Conservation (phyloP, 2,888 invertebrate genomes). For the Conistra vaccinii region DNA sequence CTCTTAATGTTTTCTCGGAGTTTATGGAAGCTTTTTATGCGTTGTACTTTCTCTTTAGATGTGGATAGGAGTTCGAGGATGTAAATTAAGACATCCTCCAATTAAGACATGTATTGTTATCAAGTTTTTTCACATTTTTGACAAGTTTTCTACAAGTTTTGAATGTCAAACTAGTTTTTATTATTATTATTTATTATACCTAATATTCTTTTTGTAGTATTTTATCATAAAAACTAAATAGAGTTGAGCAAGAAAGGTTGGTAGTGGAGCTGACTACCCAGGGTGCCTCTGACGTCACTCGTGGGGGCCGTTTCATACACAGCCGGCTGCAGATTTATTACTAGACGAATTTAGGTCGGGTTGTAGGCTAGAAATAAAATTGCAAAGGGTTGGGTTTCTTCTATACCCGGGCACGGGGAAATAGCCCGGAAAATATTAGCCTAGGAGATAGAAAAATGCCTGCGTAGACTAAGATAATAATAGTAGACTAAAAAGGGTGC, state of each 20-base stretch:
- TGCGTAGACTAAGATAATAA: slow-evolving; percentile 8
- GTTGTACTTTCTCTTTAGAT: slow-evolving; percentile 4
- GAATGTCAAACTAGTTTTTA: too few relatives aligned
- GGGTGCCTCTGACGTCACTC: neutral
- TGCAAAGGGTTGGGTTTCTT: slow-evolving; percentile 11
- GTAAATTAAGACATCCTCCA: too few relatives aligned
- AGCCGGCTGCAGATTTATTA: neutral
- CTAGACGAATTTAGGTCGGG: slow-evolving; percentile 19
- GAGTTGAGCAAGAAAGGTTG: too few relatives aligned
- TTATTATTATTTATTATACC: too few relatives aligned
- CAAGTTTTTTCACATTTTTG: neutral
- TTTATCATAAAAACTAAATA: too few relatives aligned
- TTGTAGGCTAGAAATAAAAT: slow-evolving; percentile 28
- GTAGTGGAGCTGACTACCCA: neutral
- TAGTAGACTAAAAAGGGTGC: neutral
- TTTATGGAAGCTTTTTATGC: slow-evolving; percentile 18
- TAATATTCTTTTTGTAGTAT: too few relatives aligned
- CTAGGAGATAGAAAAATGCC: slow-evolving; percentile 10
- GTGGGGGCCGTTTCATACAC: neutral
- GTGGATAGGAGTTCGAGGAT: neutral
- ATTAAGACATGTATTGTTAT: too few relatives aligned
- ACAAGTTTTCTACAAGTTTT: neutral
- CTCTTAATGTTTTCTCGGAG: slow-evolving; percentile 12
- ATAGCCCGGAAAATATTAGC: slow-evolving; percentile 29
- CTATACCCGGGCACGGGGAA: neutral